A percentile compares a stretch with the other conserved stretches of the same genome.
These are phyloP conservation scores for Anticlea derivata DNA, from an alignment of 2,888 invertebrate genomes.

Conservation along the genomic window DNA sequence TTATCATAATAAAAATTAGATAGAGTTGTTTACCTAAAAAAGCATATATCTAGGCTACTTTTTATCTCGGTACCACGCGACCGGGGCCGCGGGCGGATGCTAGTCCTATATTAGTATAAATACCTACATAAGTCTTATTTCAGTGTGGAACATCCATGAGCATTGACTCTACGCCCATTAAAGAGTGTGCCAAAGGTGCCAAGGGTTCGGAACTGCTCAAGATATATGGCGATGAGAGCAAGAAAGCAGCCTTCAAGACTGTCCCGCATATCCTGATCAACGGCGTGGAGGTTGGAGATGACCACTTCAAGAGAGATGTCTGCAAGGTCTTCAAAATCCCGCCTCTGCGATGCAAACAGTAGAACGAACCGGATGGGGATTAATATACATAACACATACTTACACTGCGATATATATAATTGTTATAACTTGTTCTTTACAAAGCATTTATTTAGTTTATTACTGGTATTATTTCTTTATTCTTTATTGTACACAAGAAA, in stretches of 20 bases:
- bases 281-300: constrained; percentile 36
- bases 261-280: constrained; percentile 57
- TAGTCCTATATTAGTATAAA: neutral
- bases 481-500: too few species aligned
- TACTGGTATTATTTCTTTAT: too few species aligned
- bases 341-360: constrained; percentile 44
- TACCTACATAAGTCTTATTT: constrained; percentile 31
- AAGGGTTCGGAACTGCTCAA: constrained; percentile 48
- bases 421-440: too few species aligned
- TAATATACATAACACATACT: too few species aligned
- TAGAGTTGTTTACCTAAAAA: too few species aligned
- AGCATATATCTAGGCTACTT: too few species aligned
- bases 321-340: constrained; percentile 50
- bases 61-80: too few species aligned
- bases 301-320: constrained; percentile 45
- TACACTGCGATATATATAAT: too few species aligned
- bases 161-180: constrained; percentile 46
- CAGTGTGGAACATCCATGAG: constrained; percentile 52
- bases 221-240: constrained; percentile 48
- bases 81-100: too few species aligned
- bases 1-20: too few species aligned
- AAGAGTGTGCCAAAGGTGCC: constrained; percentile 52
- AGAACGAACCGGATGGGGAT: too few species aligned
- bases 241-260: constrained; percentile 36
- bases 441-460: too few species aligned